A percentile compares a stretch with the other conserved stretches of the same genome.
phyloP scores from a whole-genome alignment of 1,140 invertebrate species.

The Batillaria attramentaria region DNA sequence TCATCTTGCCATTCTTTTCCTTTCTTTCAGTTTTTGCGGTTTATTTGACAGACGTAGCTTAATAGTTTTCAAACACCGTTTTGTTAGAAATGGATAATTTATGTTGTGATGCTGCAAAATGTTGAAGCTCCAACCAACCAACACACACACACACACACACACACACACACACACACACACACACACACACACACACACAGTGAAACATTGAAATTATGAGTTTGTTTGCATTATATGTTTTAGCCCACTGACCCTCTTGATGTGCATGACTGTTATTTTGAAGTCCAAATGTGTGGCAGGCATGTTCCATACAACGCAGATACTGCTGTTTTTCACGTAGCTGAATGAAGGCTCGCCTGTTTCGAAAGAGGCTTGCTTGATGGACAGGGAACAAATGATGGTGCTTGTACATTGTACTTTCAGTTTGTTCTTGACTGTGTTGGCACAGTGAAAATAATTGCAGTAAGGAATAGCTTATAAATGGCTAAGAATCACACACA shows the following conservation, averaged over 20 bases:
- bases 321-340: neutral
- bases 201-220: neutral
- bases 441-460: no score
- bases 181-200: neutral
- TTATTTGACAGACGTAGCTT: no score
- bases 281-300: neutral
- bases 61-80: no score
- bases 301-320: neutral
- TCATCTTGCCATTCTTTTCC: no score
- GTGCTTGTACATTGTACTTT: no score
- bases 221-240: neutral
- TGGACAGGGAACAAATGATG: no score
- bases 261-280: neutral
- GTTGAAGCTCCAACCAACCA: no score
- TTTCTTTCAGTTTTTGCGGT: no score
- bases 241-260: neutral
- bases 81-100: no score
- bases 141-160: conserved; percentile 23
- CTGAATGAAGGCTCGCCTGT: neutral
- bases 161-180: neutral
- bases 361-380: neutral
- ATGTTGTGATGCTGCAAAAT: neutral
- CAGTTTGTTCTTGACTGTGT: no score
- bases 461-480: no score
- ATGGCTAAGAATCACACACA: no score